phyloP scores from a whole-genome alignment of 2,888 invertebrate species.

The Gastrophysa polygoni region DNA sequence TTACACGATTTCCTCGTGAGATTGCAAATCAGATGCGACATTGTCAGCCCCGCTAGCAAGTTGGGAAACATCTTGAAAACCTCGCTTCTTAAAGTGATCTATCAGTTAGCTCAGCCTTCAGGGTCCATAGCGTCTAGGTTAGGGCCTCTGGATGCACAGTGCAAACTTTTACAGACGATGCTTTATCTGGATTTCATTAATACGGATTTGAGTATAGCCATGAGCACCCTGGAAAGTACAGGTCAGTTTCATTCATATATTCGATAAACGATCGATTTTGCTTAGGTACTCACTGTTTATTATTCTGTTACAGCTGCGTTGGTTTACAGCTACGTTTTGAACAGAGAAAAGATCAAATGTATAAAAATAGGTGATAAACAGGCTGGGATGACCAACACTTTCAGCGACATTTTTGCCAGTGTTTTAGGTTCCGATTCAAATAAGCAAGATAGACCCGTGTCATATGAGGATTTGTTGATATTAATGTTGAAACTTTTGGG shows the following conservation, averaged over 20 bases:
- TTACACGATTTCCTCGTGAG: slow-evolving; percentile 74
- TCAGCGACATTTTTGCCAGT: slow-evolving; percentile 79
- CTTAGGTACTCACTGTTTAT: neutral
- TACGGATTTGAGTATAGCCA: slow-evolving; percentile 72
- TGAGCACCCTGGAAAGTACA: slow-evolving; percentile 76
- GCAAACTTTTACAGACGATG: slow-evolving; percentile 71
- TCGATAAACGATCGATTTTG: no score
- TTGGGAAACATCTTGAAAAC: slow-evolving; percentile 67
- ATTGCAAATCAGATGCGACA: slow-evolving; percentile 70
- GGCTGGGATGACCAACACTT: slow-evolving; percentile 64
- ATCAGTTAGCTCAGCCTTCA: slow-evolving; percentile 71
- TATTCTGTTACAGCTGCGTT: slow-evolving; percentile 47
- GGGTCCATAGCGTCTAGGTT: slow-evolving; percentile 69
- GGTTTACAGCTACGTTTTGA: slow-evolving; percentile 62
- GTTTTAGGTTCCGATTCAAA: slow-evolving; percentile 68
- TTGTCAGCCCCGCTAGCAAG: slow-evolving; percentile 62
- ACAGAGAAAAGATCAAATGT: slow-evolving; percentile 63
- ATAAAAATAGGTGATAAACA: slow-evolving; percentile 62
- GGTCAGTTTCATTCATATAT: slow-evolving; percentile 60
- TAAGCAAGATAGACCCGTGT: slow-evolving; percentile 69
- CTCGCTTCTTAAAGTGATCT: slow-evolving; percentile 71
- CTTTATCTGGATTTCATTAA: slow-evolving; percentile 70
- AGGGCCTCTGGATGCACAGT: slow-evolving; percentile 77
- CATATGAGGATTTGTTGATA: slow-evolving; percentile 74
- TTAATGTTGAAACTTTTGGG: slow-evolving; percentile 70